Evolutionary conservation across 2,113 vertebrate genomes (phyloP).

Genomic region (Alces alces): DNA sequence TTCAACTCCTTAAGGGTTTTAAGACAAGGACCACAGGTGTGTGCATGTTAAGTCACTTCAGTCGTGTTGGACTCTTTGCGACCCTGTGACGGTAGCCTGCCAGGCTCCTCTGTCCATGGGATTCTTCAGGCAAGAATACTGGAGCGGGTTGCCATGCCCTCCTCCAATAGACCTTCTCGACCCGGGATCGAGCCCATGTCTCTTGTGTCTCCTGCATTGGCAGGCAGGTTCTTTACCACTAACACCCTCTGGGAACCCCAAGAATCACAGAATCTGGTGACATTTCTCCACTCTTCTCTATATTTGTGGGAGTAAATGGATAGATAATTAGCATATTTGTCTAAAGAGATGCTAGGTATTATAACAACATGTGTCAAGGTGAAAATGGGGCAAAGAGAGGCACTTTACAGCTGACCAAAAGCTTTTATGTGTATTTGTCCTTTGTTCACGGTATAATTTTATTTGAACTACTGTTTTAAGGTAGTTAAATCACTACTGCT

Average conservation of each 20-base stretch:
- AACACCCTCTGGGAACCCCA: background rate
- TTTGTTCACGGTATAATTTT: background rate
- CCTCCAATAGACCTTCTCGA: background rate
- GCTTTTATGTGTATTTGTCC: background rate
- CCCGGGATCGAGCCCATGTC: fast-evolving
- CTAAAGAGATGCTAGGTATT: background rate
- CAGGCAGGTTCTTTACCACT: background rate
- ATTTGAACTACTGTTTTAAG: background rate
- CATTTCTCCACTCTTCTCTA: background rate
- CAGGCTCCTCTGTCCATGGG: background rate
- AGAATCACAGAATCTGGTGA: background rate
- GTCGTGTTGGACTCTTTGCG: fast-evolving
- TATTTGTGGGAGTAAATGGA: background rate
- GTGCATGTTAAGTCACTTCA: background rate
- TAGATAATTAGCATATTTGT: background rate
- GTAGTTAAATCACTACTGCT: background rate
- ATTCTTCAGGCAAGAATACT: background rate
- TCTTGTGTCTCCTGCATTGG: background rate
- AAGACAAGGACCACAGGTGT: background rate
- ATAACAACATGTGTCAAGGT: background rate
- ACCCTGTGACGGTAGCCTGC: fast-evolving
- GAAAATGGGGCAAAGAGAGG: background rate
- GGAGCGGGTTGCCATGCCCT: background rate
- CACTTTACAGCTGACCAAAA: background rate
- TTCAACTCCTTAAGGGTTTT: background rate